Conservation (phyloP, 2,888 invertebrate genomes). For the Drosophila anomalipes region DNA sequence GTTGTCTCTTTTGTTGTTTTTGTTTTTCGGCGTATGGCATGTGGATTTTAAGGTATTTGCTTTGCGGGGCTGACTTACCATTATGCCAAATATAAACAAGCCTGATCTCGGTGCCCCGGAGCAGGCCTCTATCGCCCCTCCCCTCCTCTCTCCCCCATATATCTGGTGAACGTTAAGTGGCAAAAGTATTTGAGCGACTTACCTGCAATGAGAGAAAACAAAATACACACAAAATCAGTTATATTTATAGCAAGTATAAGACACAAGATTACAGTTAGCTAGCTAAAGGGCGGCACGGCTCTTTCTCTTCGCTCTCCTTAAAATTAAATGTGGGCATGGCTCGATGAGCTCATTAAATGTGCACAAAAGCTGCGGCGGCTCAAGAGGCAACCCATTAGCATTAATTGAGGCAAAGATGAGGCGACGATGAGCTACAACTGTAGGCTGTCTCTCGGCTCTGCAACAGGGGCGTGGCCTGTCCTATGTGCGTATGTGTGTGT, state of each 20-base stretch:
- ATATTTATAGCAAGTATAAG: slow-evolving; percentile 57
- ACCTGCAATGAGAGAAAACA: slow-evolving; percentile 64
- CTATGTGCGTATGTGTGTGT: not conserved
- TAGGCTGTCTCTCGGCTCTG: not conserved
- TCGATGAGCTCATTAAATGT: slow-evolving; percentile 46
- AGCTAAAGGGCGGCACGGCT: slow-evolving; percentile 10
- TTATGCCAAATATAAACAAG: slow-evolving; percentile 47
- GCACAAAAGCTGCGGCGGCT: slow-evolving; percentile 45
- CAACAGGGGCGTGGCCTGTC: not conserved
- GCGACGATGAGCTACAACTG: slow-evolving; percentile 41
- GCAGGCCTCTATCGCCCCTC: slow-evolving; percentile 22
- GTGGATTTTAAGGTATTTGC: slow-evolving; percentile 53
- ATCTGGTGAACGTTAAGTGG: slow-evolving; percentile 47
- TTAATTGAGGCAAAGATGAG: slow-evolving; percentile 67
- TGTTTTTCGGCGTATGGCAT: slow-evolving; percentile 6
- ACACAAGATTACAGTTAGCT: slow-evolving; percentile 33
- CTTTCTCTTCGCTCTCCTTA: not conserved
- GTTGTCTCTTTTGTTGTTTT: not conserved
- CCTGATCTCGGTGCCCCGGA: slow-evolving; percentile 36
- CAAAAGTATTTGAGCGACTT: slow-evolving; percentile 64
- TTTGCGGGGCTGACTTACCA: slow-evolving; percentile 47
- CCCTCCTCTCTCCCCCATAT: not conserved
- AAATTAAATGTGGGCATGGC: slow-evolving; percentile 37
- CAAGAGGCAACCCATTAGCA: slow-evolving; percentile 60
- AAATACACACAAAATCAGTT: slow-evolving; percentile 56